These are phyloP conservation scores for Dioctria linearis DNA, from an alignment of 2,888 invertebrate species.

Conservation along the genomic window DNA sequence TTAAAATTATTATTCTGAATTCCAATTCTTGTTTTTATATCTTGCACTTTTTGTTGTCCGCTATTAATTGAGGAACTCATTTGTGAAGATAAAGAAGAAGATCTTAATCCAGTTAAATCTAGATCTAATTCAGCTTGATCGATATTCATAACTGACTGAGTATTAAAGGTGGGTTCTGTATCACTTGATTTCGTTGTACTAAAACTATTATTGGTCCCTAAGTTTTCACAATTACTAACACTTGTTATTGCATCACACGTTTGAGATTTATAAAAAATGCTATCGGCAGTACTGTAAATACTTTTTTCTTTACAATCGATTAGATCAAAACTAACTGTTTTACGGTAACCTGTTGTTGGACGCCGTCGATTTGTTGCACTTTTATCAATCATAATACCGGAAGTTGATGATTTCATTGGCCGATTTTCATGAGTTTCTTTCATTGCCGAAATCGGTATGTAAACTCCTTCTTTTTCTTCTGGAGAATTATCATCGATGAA, in stretches of 20 bases:
- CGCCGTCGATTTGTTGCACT: constrained; percentile 58
- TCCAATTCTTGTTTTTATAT: constrained; percentile 1
- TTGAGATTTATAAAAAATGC: constrained; percentile 51
- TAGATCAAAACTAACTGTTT: constrained; percentile 70
- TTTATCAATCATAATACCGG: constrained; percentile 62
- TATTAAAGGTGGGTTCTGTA: constrained; percentile 7
- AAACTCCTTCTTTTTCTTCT: constrained; percentile 63
- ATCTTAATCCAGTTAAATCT: constrained; percentile 68
- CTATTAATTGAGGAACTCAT: constrained; percentile 36
- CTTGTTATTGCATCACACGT: constrained; percentile 56
- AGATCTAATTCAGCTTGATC: constrained; percentile 57
- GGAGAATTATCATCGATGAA: constrained; percentile 71
- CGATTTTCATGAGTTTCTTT: constrained; percentile 15
- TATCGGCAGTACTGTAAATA: constrained; percentile 50
- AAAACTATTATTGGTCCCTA: constrained; percentile 52
- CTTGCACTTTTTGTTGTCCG: not conserved
- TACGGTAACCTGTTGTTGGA: constrained; percentile 64
- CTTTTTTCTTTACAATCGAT: constrained; percentile 60
- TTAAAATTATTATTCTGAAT: not conserved
- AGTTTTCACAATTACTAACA: constrained; percentile 52
- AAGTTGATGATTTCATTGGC: constrained; percentile 32
- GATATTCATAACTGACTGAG: constrained; percentile 13
- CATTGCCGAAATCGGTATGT: constrained; percentile 60
- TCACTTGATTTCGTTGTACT: constrained; percentile 36
- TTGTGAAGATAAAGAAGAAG: constrained; percentile 56